phyloP scores from a whole-genome alignment of 1,140 invertebrate species.

The Aphidius ervi region DNA sequence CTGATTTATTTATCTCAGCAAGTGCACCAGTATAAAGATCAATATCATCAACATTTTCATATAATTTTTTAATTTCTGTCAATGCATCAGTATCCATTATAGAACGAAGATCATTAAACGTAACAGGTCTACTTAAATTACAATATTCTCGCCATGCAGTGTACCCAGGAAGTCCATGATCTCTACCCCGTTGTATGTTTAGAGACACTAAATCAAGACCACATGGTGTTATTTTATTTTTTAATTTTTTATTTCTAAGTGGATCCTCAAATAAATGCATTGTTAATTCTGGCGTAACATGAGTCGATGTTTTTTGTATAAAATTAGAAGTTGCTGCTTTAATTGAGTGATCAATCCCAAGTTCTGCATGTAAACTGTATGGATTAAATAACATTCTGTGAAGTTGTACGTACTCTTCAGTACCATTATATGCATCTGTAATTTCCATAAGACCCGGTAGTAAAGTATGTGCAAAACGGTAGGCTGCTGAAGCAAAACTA shows the following conservation, averaged over 20 bases:
- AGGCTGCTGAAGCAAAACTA: slow-evolving; percentile 86
- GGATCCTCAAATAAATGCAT: slow-evolving; percentile 69
- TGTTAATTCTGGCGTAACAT: slow-evolving; percentile 60
- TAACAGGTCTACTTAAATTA: slow-evolving; percentile 61
- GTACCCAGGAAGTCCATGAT: slow-evolving; percentile 84
- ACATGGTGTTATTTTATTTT: slow-evolving; percentile 48
- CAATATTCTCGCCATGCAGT: slow-evolving; percentile 72
- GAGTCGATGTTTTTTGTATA: slow-evolving; percentile 60
- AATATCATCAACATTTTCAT: slow-evolving; percentile 75
- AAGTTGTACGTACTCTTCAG: slow-evolving; percentile 65
- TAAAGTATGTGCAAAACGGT: slow-evolving; percentile 87
- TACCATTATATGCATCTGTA: slow-evolving; percentile 57
- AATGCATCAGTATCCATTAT: slow-evolving; percentile 62
- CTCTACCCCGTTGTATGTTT: slow-evolving; percentile 82
- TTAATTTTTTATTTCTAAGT: not conserved
- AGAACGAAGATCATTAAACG: slow-evolving; percentile 69
- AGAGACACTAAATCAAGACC: slow-evolving; percentile 81
- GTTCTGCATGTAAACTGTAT: slow-evolving; percentile 64
- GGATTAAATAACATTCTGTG: slow-evolving; percentile 82
- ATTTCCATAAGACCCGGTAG: slow-evolving; percentile 69
- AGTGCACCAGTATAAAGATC: slow-evolving; percentile 84
- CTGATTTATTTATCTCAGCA: slow-evolving; percentile 65
- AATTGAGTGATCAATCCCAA: slow-evolving; percentile 60
- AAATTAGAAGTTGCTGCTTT: slow-evolving; percentile 61
- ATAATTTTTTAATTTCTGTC: slow-evolving; percentile 61